Conservation (phyloP, 2,797 vertebrate genomes). For the Poecilia gillii region DNA sequence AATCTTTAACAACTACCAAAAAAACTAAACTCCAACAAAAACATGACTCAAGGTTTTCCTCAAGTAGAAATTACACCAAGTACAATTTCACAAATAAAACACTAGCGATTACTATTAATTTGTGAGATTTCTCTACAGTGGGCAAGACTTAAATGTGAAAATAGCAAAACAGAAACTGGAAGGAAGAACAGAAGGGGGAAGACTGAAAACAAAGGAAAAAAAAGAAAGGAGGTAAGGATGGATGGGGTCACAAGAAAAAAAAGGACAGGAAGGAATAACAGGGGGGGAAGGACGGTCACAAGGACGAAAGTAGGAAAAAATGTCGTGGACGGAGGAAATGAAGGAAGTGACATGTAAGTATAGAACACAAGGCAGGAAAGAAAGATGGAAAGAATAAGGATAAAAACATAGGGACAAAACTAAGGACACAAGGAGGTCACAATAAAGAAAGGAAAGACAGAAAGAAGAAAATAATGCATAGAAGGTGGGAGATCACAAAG, state of each 20-base stretch:
- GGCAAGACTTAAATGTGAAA: neutral
- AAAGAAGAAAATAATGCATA: neutral
- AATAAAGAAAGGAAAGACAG: neutral
- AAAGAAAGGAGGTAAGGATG: neutral
- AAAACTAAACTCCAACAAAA: neutral
- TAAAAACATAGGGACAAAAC: neutral
- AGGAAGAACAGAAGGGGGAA: neutral
- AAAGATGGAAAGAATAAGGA: neutral
- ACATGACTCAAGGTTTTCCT: neutral
- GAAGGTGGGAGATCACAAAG: neutral
- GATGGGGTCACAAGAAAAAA: neutral
- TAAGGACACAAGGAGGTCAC: neutral
- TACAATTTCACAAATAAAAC: neutral
- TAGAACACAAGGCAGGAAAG: neutral
- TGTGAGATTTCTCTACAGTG: neutral
- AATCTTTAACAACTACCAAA: neutral
- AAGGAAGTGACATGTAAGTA: neutral
- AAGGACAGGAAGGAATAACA: neutral
- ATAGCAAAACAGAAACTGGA: neutral
- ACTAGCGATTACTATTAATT: neutral
- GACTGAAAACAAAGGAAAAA: neutral
- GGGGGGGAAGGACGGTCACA: neutral
- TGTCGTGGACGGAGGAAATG: neutral
- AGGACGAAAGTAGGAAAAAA: neutral
- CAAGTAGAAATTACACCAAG: neutral